Conservation (phyloP, 2,113 vertebrate species). For the Lagopus muta region DNA sequence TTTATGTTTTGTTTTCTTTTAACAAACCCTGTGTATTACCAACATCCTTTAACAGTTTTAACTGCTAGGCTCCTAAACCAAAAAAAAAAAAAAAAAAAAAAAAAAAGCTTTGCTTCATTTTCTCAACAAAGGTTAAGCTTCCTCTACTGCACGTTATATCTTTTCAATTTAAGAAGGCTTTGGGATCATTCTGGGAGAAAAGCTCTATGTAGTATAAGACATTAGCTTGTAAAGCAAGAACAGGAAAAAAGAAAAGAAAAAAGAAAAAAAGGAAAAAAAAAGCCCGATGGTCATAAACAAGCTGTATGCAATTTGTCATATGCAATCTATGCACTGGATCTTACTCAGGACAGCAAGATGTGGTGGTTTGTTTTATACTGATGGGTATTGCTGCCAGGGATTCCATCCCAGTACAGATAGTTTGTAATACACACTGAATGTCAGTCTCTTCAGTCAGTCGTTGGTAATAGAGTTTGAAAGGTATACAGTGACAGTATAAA, state of each 20-base stretch:
- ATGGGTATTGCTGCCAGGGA: constrained; percentile 46
- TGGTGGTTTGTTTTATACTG: constrained; percentile 57
- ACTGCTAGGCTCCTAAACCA: background rate
- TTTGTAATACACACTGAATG: constrained; percentile 36
- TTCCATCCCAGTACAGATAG: constrained; percentile 52
- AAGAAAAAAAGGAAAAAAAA: constrained; percentile 57
- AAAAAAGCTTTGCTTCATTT: background rate
- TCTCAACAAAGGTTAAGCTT: background rate
- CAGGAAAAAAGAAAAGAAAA: constrained; percentile 61
- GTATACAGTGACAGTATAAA: constrained; percentile 57
- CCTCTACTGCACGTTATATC: background rate
- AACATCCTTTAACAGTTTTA: background rate
- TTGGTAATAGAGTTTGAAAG: constrained; percentile 57
- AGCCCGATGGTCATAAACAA: constrained; percentile 60
- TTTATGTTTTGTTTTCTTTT: background rate
- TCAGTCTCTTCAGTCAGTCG: constrained; percentile 65
- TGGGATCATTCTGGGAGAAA: constrained; percentile 21
- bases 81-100: background rate
- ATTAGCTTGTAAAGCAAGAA: constrained; percentile 61
- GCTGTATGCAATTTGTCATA: constrained; percentile 67
- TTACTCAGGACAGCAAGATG: constrained; percentile 50
- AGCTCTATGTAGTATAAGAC: constrained; percentile 16
- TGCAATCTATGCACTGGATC: constrained; percentile 38
- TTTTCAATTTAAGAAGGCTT: constrained; percentile 33
- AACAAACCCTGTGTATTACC: background rate